Evolutionary conservation across 2,797 vertebrate species (phyloP).

Genomic region (Liasis olivaceus): DNA sequence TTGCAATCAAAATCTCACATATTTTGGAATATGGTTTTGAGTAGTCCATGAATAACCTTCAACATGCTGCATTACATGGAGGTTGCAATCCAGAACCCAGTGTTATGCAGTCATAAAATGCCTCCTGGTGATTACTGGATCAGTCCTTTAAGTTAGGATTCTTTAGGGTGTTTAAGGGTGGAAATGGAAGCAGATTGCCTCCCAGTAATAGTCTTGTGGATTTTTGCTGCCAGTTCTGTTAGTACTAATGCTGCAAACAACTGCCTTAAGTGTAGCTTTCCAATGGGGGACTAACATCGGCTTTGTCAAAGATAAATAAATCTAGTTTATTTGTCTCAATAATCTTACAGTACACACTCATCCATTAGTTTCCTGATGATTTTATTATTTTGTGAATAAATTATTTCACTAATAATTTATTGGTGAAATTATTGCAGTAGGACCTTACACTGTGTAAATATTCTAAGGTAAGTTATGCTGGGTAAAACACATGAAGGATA

Average conservation of each 20-base stretch:
- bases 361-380: neutral
- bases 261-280: neutral
- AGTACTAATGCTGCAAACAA: neutral
- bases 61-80: neutral
- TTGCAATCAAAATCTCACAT: neutral
- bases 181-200: no score
- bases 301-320: neutral
- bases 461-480: neutral
- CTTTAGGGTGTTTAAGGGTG: no score
- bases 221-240: neutral
- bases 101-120: neutral
- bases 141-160: no score
- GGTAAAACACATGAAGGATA: neutral
- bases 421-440: neutral
- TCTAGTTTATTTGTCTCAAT: neutral
- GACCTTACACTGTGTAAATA: neutral
- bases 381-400: neutral
- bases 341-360: neutral
- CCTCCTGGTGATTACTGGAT: neutral
- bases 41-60: neutral
- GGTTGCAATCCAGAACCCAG: neutral
- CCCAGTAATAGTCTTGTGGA: neutral
- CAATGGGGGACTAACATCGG: neutral
- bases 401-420: no score
- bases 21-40: constrained; percentile 21